phyloP scores from a whole-genome alignment of 1,140 invertebrate genomes.

The Aporrectodea caliginosa region DNA sequence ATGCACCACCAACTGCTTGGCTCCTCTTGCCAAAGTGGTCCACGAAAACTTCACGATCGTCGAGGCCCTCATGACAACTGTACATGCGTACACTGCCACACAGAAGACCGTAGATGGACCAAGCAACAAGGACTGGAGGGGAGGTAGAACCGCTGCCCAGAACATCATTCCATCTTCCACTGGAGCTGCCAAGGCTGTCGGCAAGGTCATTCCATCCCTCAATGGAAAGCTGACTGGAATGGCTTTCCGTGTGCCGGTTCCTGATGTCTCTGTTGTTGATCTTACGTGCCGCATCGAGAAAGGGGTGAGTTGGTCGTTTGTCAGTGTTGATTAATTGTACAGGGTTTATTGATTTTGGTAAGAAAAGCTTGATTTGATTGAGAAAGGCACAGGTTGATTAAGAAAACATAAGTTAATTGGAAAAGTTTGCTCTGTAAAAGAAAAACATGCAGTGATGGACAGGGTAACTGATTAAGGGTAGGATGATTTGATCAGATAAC shows the following conservation, averaged over 20 bases:
- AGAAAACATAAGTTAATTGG: too few relatives aligned
- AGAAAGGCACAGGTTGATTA: too few relatives aligned
- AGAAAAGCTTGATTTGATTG: too few relatives aligned
- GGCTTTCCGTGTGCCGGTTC: constrained; percentile 94
- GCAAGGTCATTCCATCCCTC: constrained; percentile 52
- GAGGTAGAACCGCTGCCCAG: constrained; percentile 88
- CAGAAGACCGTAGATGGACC: constrained; percentile 98
- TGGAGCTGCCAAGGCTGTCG: constrained; percentile 80
- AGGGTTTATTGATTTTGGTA: too few relatives aligned
- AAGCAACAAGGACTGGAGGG: constrained; percentile 86
- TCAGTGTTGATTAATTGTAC: too few relatives aligned
- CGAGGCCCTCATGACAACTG: constrained; percentile 97
- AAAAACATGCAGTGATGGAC: too few relatives aligned
- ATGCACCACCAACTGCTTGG: constrained; percentile 98
- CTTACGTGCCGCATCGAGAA: constrained; percentile 66
- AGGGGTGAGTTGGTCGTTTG: too few relatives aligned
- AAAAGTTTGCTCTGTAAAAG: too few relatives aligned
- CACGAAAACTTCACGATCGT: constrained; percentile 89
- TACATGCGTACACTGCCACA: constrained; percentile 97
- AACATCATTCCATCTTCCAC: constrained; percentile 98
- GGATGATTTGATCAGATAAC: too few relatives aligned
- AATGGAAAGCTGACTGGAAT: constrained; percentile 78
- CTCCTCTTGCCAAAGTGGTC: constrained; percentile 93
- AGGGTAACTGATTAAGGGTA: too few relatives aligned
- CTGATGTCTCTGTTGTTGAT: constrained; percentile 95